phyloP scores from a whole-genome alignment of 92 coral and sea anemone genomes.

The Anthopleura xanthogrammica region DNA sequence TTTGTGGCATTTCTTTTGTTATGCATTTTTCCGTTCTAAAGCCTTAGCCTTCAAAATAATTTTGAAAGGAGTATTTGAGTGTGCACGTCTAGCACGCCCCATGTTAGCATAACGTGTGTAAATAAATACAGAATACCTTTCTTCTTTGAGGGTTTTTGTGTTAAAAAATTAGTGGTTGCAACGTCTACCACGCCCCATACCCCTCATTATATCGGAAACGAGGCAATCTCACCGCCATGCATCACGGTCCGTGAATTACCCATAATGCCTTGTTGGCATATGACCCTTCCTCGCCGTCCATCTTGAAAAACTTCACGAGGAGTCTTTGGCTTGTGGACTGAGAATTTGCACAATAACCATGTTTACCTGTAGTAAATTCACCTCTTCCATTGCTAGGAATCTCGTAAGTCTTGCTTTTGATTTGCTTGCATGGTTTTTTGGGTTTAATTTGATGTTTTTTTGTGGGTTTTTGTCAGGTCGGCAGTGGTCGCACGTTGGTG shows the following conservation, averaged over 20 bases:
- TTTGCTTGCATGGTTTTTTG: background rate
- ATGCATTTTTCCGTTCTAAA: no score
- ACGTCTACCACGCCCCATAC: background rate
- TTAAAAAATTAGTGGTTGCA: no score
- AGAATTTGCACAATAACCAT: conserved; percentile 66
- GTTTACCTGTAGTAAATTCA: conserved; percentile 98
- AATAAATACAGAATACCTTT: background rate
- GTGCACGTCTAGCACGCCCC: no score
- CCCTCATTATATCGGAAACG: background rate
- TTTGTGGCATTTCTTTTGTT: no score
- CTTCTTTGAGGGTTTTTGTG: background rate
- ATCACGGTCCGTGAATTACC: conserved; percentile 40
- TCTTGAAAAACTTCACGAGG: conserved; percentile 78
- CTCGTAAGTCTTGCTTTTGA: conserved; percentile 64
- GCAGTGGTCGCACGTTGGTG: conserved; percentile 93
- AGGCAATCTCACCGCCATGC: conserved; percentile 38
- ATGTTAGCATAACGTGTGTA: no score
- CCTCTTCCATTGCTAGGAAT: conserved; percentile 79
- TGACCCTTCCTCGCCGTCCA: conserved; percentile 82
- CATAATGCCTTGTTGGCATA: conserved; percentile 53
- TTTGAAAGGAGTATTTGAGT: no score
- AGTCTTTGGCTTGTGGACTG: conserved; percentile 57
- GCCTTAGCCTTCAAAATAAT: no score
- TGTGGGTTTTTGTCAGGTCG: conserved; percentile 66
- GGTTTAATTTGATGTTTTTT: background rate